Evolutionary conservation across 2,797 vertebrate genomes (phyloP).

Genomic region (Malurus splendens): DNA sequence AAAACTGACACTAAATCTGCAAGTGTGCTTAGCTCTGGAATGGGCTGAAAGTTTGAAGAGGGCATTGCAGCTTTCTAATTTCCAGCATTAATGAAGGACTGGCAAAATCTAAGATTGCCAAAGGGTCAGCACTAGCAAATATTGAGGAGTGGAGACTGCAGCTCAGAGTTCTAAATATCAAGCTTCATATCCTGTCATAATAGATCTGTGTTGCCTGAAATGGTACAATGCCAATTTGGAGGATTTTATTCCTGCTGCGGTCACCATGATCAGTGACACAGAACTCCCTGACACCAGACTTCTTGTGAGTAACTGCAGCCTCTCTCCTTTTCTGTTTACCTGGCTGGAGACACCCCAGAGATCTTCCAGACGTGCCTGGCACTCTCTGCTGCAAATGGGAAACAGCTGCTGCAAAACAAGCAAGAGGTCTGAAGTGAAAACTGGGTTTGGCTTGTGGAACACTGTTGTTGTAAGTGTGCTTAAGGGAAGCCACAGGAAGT

Average conservation of each 20-base stretch:
- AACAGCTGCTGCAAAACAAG: neutral
- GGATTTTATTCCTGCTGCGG: neutral
- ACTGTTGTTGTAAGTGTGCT: neutral
- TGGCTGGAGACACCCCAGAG: neutral
- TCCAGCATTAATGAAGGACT: neutral
- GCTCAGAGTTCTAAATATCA: neutral
- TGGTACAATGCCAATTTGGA: rapidly evolving
- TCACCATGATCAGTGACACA: neutral
- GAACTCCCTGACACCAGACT: neutral
- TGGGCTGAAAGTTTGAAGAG: neutral
- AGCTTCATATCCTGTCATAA: neutral
- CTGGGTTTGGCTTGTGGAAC: neutral
- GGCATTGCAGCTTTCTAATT: neutral
- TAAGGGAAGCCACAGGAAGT: neutral
- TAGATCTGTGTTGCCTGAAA: neutral
- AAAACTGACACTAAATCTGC: neutral
- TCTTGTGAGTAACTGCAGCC: neutral
- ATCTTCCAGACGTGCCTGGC: rapidly evolving
- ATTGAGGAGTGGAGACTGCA: neutral
- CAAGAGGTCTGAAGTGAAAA: neutral
- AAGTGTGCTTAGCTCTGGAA: rapidly evolving
- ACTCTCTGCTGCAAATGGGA: neutral
- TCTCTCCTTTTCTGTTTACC: neutral
- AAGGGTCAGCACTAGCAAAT: neutral
- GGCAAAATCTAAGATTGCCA: neutral